Evolutionary conservation across 2,113 vertebrate species (phyloP), one percentile per base, ranked within the genome.

Genomic region (Neodontobutis hainanensis): DNA sequence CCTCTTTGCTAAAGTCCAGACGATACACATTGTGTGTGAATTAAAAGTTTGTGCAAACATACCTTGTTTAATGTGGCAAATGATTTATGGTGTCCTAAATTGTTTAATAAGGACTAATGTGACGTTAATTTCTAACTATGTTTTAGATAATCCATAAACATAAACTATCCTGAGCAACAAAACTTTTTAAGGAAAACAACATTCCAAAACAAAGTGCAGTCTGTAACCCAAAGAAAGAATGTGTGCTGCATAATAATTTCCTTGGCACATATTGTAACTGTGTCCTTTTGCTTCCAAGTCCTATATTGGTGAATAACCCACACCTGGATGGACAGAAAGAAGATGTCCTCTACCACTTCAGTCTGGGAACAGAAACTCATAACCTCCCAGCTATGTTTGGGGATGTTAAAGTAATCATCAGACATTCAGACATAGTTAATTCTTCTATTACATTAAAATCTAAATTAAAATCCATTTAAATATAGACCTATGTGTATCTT

Each of bases 271-370:
- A 5, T 36, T 38, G 8, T 55, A 36, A 8, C 4, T 58, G n/a
- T 68, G 0, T 19, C 27, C 8, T 59, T 11, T n/a, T 11, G 35
- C 1, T 11, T 0, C 38, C 3, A 43, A 91, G 89, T 42, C 56
- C 76, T 2, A 75, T 94, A 48, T 79, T 45, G 68, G 84, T 97
- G 12, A 86, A 90, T 66, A 99, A 99, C 65, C 96, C 96, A 47
- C 84, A 98, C 66, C 73, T 99, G 75, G 88, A 93, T 43, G 60
- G 82, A 32, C 89, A 97, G 92, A 92, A 94, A 79, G 94, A 98
- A 53, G 97, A 99, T 48, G 61, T 98, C 42, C 89, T 99, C 10
- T 99, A 98, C 85, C 97, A 99, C 85, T 94, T 99, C 76, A 91
- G 87, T 70, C 92, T 99, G 52, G 94, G 94, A 63, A 98, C 95